Conservation (phyloP, 2,888 invertebrate species). For the Melieria picta region DNA sequence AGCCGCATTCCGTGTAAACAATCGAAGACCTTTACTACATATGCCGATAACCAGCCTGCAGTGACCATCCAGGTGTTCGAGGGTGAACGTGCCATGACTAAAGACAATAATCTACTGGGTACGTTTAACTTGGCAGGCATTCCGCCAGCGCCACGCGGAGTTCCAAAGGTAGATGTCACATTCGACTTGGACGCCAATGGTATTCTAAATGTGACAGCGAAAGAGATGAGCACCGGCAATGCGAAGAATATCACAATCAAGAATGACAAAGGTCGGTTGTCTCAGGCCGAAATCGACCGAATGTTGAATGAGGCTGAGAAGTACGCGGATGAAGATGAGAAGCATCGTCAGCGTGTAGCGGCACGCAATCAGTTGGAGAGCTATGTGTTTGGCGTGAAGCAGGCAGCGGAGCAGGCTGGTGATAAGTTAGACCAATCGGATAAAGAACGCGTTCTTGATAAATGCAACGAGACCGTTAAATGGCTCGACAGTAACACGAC, state of each 20-base stretch:
- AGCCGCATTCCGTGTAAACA: constrained; percentile 78
- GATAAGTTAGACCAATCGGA: constrained; percentile 73
- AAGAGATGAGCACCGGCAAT: constrained; percentile 73
- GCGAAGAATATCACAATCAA: constrained; percentile 81
- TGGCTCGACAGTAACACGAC: constrained; percentile 83
- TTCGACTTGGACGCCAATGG: constrained; percentile 89
- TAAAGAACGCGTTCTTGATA: constrained; percentile 73
- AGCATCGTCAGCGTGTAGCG: constrained; percentile 74
- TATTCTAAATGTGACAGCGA: constrained; percentile 88
- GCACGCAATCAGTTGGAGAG: constrained; percentile 78
- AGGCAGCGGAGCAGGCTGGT: constrained; percentile 74
- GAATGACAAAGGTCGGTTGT: constrained; percentile 81
- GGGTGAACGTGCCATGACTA: constrained; percentile 88
- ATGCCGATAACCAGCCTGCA: constrained; percentile 81
- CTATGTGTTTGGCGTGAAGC: constrained; percentile 77
- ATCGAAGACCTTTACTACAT: constrained; percentile 80
- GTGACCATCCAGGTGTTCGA: constrained; percentile 80
- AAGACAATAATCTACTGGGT: constrained; percentile 92
- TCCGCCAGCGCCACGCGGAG: constrained; percentile 89
- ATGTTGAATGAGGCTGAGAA: constrained; percentile 79
- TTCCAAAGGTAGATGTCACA: constrained; percentile 85
- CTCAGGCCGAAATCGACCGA: constrained; percentile 81
- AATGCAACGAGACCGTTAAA: constrained; percentile 73
- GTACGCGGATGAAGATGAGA: constrained; percentile 78
- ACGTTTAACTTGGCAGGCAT: constrained; percentile 96